Conservation (phyloP, 1,140 invertebrate genomes). For the Maconellicoccus hirsutus region DNA sequence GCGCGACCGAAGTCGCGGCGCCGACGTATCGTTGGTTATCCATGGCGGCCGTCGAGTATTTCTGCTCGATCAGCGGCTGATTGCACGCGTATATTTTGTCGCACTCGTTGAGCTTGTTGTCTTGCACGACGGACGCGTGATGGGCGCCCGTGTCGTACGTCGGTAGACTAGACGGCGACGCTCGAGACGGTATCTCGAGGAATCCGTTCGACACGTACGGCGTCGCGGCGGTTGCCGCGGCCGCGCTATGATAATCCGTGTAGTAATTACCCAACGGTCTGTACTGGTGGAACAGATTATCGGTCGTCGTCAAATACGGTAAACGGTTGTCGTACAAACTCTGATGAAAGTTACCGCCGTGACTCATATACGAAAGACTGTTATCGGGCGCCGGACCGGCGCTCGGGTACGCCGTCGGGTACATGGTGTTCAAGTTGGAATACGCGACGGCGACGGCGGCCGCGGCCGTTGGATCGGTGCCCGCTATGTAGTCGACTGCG, state of each 20-base stretch:
- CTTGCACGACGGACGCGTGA: conserved; percentile 41
- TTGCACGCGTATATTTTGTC: conserved; percentile 49
- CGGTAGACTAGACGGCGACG: conserved; percentile 36
- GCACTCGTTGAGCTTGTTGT: conserved; percentile 32
- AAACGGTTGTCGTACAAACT: conserved; percentile 57
- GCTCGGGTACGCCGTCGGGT: conserved; percentile 50
- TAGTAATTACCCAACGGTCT: conserved; percentile 50
- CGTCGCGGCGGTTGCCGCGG: conserved; percentile 39
- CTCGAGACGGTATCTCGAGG: conserved; percentile 48
- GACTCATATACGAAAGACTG: conserved; percentile 54
- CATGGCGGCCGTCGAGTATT: conserved; percentile 40
- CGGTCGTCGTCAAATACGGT: conserved; percentile 52
- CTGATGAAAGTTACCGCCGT: conserved; percentile 56
- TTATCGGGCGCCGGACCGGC: conserved; percentile 44
- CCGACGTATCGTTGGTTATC: conserved; percentile 39
- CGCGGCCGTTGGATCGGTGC: conserved; percentile 46
- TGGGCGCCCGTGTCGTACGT: conserved; percentile 42
- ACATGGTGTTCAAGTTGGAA: conserved; percentile 70
- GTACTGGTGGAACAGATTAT: conserved; percentile 78
- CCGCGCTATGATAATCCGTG: conserved; percentile 56
- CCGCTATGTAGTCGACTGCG: conserved; percentile 50
- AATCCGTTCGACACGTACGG: conserved; percentile 69
- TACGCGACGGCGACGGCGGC: conserved; percentile 52
- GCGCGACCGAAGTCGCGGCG: no score
- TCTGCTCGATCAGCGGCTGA: conserved; percentile 30